Base-by-base conservation (phyloP, 2,797 vertebrate species). In the Tympanoctomys barrerae region DNA sequence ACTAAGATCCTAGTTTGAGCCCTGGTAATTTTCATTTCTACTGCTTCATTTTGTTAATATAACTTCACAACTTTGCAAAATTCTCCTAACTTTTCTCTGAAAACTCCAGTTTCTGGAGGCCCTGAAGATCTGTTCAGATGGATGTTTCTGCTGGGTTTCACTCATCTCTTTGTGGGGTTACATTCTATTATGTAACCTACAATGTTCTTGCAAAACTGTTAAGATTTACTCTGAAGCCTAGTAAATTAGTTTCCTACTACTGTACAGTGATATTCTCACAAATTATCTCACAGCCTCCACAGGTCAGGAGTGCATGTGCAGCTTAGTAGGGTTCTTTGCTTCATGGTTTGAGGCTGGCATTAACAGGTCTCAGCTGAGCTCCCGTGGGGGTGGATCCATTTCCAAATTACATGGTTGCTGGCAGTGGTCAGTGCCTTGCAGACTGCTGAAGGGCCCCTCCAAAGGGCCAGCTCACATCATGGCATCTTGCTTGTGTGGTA, bases 21-120 rank as follows among this genome's bases (percentile, higher is more conserved):
- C 1, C 36, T 26, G 19, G 24, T 73, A 71, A 91, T 52, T 95
- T 77, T 81, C 36, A 80, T 49, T 86, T 86, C 46, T 93, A 86
- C 16, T 36, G 61, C 84, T 90, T 94, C 42, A 68, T 28, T 89
- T 86, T 71, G 52, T 84, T 71, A 82, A 64, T 77, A 7, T 64
- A 77, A 80, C 85, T 94, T 94, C 42, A 94, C 31, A 16, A 89
- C 14, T 96, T 95, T 59, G 2, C 93, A 89, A 95, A 83, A 91
- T 42, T 87, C 49, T 93, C 49, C 2, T 77, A 77, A 33, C 14
- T 84, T 82, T 39, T 86, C 61, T 88, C 46, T 88, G 46, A 93
- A 93, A 86, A 82, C 5, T 33, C 36, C 16, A 88, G 1, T 61
- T 94, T 33, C 61, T 91, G 42, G 42, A 86, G 33, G 18, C 94